Evolutionary conservation across 2,113 vertebrate species (phyloP).

Genomic region (Nanorana parkeri): DNA sequence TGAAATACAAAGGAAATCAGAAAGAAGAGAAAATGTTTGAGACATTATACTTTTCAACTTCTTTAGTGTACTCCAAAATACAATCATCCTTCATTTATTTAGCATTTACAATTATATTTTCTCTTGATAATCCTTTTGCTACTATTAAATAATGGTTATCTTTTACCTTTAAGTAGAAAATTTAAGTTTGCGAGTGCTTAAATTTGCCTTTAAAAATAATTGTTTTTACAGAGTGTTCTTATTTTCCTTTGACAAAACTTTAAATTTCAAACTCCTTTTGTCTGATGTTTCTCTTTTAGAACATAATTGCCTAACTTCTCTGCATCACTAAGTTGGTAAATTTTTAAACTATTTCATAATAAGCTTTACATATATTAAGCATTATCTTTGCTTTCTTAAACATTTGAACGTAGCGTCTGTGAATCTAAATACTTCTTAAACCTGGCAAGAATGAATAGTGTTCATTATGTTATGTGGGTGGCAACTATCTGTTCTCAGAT

Average conservation of each 20-base stretch:
- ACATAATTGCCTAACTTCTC: constrained; percentile 5
- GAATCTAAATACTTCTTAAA: constrained; percentile 20
- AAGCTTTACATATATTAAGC: constrained; percentile 11
- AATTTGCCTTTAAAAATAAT: no score
- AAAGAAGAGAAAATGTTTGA: no score
- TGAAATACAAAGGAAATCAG: no score
- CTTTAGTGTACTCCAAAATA: no score
- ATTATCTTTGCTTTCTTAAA: background rate
- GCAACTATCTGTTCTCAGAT: constrained; percentile 33
- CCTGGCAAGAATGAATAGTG: constrained; percentile 16
- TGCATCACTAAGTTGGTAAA: background rate
- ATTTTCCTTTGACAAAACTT: background rate
- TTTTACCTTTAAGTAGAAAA: no score
- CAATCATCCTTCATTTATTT: no score
- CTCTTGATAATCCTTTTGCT: no score
- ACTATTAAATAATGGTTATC: no score
- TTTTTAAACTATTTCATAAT: constrained; percentile 25
- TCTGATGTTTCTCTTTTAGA: background rate
- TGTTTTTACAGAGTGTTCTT: no score
- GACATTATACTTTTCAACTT: no score
- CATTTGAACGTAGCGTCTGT: constrained; percentile 8
- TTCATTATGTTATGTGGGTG: constrained; percentile 36
- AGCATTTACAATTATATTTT: no score
- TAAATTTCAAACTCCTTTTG: background rate
- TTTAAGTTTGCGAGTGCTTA: no score